Evolutionary conservation across 92 coral and sea anemone genomes (phyloP), one percentile per base, ranked within the genome.

Genomic region (Actinostola sp.): DNA sequence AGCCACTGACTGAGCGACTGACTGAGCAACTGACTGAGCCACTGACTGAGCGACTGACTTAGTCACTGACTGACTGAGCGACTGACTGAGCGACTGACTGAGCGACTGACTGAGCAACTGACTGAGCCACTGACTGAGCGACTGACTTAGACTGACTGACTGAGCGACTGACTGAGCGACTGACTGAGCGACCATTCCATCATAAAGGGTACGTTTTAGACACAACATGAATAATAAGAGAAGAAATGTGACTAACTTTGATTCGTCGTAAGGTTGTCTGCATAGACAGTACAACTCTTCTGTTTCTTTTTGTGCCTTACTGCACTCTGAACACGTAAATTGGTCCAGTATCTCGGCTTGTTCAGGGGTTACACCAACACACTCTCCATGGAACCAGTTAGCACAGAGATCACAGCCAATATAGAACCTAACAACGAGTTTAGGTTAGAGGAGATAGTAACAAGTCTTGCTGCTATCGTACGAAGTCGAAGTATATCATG

Each of bases 321-420:
- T 70, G 64, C 99, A 95, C 60, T 95, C 99, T 23, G 75, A 52
- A 65, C 99, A 95, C 9, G 88, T 88, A 83, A 88, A 95, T 51
- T 91, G 93, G 41, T 88, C 97, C 88, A 92, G 83, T 30, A 41
- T 72, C n/a, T 66, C 76, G 2, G 99, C 99, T 45, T 48, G 78
- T 42, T 86, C 96, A 14, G 92, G 85, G 6, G 89, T 79, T 55
- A 95, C 80, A 60, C 89, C 92, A 45, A 95, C 93, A 84, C 99
- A 95, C n/a, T 76, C 56, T 19, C 99, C 99, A 50, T 95, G 99
- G 70, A 95, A 95, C 99, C 99, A 95, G 89, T 95, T 95, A 41
- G 97, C 97, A 71, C 99, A 95, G 61, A 95, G 77, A 73, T 95
- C 99, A 64, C 99, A 95, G 0, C 97, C 97, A 25, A 95, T 85